Base-by-base conservation (phyloP, 1,140 invertebrate genomes). In the Aphis craccivora region DNA sequence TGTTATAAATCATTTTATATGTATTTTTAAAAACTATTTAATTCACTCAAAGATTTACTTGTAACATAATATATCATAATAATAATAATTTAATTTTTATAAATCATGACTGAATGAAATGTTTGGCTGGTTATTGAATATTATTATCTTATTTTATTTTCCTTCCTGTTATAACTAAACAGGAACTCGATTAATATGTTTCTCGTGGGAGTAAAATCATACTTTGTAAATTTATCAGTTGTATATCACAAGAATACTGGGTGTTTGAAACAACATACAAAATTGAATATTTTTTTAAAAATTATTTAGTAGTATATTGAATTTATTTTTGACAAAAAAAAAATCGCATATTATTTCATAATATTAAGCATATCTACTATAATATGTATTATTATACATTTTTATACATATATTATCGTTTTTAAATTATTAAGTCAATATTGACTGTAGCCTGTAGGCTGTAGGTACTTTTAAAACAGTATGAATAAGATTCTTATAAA, bases 101-200 rank as follows among this genome's bases (percentile, higher is more conserved):
- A 14, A 25, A 88, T 86, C 20, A 43, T 30, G 2, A 55, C 51
- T 93, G 11, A 18, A 89, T 55, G 30, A 83, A 40, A 55, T 25
- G 40, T 35, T 35, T 45, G 23, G 11, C 8, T 25, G 9, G 11
- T 2, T 25, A 91, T 25, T 93, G 18, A 67, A 45, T n/a, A 37
- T 88, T 23, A 84, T 83, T 83, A 93, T 93, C 83, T 93, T 93
- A 53, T 86, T 55, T 93, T 51, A 37, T 84, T 93, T 93, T 93
- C 84, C 87, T 81, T 89, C 87, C 87, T 93, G 91, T 84, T 67
- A 35, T n/a, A 53, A 53, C 81, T 53, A 84, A 93, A 93, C 81
- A 93, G 91, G 81, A 93, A 93, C 91, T 93, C 4, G 67, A 92
- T 83, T 84, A 14, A 89, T 88, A 60, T 93, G 1, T 89, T 88